Evolutionary conservation across 2,113 vertebrate genomes (phyloP).

Genomic region (Mirza zaza): DNA sequence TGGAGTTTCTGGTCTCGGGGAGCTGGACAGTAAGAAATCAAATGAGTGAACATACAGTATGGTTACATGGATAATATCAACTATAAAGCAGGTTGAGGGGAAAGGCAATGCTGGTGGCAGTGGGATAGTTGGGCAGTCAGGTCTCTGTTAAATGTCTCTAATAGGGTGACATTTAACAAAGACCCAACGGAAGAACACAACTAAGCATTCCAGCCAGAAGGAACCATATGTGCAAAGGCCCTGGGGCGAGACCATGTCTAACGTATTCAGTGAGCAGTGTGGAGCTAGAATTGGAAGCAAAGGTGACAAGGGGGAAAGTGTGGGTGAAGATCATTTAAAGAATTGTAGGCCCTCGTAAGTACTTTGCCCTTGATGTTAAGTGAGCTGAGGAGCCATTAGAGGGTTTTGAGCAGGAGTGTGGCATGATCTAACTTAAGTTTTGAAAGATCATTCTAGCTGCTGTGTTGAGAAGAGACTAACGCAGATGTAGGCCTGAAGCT

Average conservation of each 20-base stretch:
- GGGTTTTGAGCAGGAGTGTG: neutral
- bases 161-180: neutral
- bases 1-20: neutral
- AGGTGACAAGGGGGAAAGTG: neutral
- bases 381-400: neutral
- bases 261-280: neutral
- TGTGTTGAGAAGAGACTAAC: neutral
- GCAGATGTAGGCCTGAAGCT: fast-evolving
- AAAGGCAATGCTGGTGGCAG: no score
- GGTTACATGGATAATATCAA: neutral
- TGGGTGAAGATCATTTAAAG: neutral
- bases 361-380: neutral
- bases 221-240: neutral
- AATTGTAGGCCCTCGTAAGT: no score
- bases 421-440: neutral
- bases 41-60: neutral
- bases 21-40: neutral
- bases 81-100: neutral
- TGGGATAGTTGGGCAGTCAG: neutral
- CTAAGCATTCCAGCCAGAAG: neutral
- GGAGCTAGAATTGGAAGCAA: neutral
- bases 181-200: neutral
- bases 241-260: neutral
- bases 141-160: neutral
- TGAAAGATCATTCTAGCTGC: neutral